Percentiles rank a stretch among this genome's conserved stretches.
phyloP scores from a whole-genome alignment of 2,888 invertebrate species.

The Synanthedon andrenaeformis region DNA sequence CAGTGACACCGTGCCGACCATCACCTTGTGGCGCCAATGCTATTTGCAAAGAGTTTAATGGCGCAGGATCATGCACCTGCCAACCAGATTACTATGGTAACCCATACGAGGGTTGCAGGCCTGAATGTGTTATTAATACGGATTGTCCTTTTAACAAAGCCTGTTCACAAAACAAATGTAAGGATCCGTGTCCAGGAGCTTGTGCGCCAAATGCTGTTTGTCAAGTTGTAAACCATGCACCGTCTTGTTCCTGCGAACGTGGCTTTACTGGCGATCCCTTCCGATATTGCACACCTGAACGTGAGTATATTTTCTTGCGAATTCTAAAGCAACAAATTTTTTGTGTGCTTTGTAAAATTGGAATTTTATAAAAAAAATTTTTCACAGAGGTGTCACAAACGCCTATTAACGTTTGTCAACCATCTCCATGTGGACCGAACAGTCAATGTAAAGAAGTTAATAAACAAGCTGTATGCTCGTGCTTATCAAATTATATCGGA shows the following conservation, averaged over 20 bases:
- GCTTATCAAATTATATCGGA: conserved; percentile 77
- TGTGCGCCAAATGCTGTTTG: conserved; percentile 83
- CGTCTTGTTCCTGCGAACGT: conserved; percentile 74
- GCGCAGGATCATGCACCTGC: conserved; percentile 77
- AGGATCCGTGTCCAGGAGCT: conserved; percentile 82
- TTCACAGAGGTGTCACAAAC: conserved; percentile 31
- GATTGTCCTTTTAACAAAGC: conserved; percentile 78
- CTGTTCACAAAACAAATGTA: conserved; percentile 79
- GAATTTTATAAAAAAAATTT: background rate
- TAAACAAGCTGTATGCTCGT: conserved; percentile 81
- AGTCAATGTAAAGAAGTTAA: conserved; percentile 80
- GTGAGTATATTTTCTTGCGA: conserved; percentile 51
- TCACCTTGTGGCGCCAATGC: conserved; percentile 78
- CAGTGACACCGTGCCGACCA: conserved; percentile 69
- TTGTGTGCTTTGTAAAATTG: background rate
- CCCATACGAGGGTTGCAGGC: conserved; percentile 81
- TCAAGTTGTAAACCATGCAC: conserved; percentile 78
- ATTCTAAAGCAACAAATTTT: background rate
- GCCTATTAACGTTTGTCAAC: conserved; percentile 72
- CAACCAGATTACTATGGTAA: conserved; percentile 78
- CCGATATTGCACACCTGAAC: conserved; percentile 67
- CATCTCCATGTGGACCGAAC: conserved; percentile 82
- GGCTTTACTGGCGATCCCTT: conserved; percentile 83
- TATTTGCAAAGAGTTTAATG: conserved; percentile 71
- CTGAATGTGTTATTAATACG: conserved; percentile 78